Evolutionary conservation across 2,113 vertebrate species (phyloP), one percentile per base, ranked within the genome.

Genomic region (Myotis brandtii): DNA sequence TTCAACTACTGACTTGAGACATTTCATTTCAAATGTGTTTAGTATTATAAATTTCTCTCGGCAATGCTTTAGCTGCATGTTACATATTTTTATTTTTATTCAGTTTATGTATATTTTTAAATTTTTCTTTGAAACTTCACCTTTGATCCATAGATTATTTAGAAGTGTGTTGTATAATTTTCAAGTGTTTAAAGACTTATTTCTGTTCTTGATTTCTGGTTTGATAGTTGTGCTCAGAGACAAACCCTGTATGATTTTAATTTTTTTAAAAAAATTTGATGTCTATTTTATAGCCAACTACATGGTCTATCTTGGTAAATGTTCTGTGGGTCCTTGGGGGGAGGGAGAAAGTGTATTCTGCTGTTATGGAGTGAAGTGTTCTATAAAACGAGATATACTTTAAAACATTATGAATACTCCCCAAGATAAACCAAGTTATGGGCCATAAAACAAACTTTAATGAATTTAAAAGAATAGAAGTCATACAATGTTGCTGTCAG

Each of bases 11-110:
- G 54, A 86, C 34, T 79, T 76, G 54, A 80, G 25, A 85, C 25
- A n/a, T 90, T 88, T 86, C 13, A 75, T 81, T 86, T 82, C 82
- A 69, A 86, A 86, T 69, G 40, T 59, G 70, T 83, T 87, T 87
- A 75, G 2, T 87, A 23, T 52, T 76, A 77, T 48, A 91, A 86
- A 69, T 43, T 86, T 95, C 48, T 66, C 27, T 94, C 30, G 52
- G 20, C 16, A 89, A 34, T 80, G n/a, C 21, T 80, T 89, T 86
- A 89, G 67, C 30, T 79, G 40, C 30, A 64, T 88, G 72, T 82
- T 93, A 66, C 52, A 20, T 77, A 64, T 77, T 86, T 91, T 69
- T 32, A 64, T 86, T 76, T 96, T 80, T 30, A 82, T 37, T 96
- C 59, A 86, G 21, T 43, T 92, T 91, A 48, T 48, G 20, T 75